Evolutionary conservation across 2,113 vertebrate genomes (phyloP).

Genomic region (Ptilorrhoa leucosticta): DNA sequence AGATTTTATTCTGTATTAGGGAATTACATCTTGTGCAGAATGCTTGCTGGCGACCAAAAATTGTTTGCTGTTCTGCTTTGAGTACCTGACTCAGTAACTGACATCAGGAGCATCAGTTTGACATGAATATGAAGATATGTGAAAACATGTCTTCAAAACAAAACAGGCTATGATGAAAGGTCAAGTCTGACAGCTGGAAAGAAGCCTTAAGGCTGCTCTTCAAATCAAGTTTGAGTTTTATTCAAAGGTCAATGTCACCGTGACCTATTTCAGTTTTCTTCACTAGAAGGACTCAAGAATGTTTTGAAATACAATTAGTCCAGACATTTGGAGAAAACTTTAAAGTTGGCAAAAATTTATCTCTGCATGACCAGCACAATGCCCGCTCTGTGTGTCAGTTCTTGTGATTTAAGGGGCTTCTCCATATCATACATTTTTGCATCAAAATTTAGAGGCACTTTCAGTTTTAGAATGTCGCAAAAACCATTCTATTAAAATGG

Average conservation of each 20-base stretch:
- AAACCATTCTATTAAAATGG: neutral
- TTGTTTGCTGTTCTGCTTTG: neutral
- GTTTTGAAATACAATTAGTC: neutral
- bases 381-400: neutral
- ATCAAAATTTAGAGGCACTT: neutral
- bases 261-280: conserved; percentile 9
- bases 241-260: conserved; percentile 17
- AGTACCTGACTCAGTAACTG: neutral
- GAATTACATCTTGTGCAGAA: neutral
- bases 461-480: neutral
- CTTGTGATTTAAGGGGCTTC: neutral
- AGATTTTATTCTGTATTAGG: neutral
- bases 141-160: neutral
- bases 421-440: neutral
- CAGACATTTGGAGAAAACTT: neutral
- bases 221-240: conserved; percentile 19
- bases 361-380: neutral
- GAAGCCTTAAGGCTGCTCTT: neutral
- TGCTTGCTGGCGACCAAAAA: neutral
- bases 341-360: neutral
- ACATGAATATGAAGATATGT: neutral
- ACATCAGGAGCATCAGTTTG: neutral
- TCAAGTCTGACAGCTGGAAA: neutral
- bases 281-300: neutral
- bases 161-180: neutral